Percentiles rank a stretch among this genome's conserved stretches.
These are phyloP conservation scores for Arbacia lixula DNA, from an alignment of 53 echinoderm and acorn worm species.

Conservation along the genomic window DNA sequence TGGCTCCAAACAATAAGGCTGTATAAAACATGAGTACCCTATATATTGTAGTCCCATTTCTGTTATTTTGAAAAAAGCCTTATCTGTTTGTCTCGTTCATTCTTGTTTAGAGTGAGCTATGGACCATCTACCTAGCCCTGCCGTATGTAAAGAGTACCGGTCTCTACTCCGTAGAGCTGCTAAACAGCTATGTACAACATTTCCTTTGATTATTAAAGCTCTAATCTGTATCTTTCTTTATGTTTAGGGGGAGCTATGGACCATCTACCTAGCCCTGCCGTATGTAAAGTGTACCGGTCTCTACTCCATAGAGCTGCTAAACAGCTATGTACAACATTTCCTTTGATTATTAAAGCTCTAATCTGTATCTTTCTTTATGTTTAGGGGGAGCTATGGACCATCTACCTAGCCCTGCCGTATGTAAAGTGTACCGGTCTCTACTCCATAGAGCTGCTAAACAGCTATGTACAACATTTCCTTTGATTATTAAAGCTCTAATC, in stretches of 20 bases:
- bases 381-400: constrained; percentile 89
- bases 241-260: constrained; percentile 93
- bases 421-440: constrained; percentile 77
- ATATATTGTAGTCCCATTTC: too few species aligned
- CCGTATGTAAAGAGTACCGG: constrained; percentile 78
- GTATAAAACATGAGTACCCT: too few species aligned
- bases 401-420: constrained; percentile 76
- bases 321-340: constrained; percentile 79
- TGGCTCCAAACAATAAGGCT: too few species aligned
- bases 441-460: constrained; percentile 83
- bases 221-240: too few species aligned
- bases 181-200: constrained; percentile 81
- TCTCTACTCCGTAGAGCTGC: constrained; percentile 78
- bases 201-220: too few species aligned
- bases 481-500: constrained; percentile 82
- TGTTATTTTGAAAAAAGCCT: too few species aligned
- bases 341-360: too few species aligned
- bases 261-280: constrained; percentile 78
- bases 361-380: too few species aligned
- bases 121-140: constrained; percentile 80
- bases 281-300: constrained; percentile 76
- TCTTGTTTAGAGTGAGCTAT: constrained; percentile 92
- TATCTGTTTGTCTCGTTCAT: too few species aligned
- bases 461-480: constrained; percentile 85
- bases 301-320: constrained; percentile 80